Percentiles rank a stretch among this genome's conserved stretches.
These are phyloP conservation scores for Chlamydotis undulata DNA, from an alignment of 2,113 vertebrate species.

Conservation along the genomic window DNA sequence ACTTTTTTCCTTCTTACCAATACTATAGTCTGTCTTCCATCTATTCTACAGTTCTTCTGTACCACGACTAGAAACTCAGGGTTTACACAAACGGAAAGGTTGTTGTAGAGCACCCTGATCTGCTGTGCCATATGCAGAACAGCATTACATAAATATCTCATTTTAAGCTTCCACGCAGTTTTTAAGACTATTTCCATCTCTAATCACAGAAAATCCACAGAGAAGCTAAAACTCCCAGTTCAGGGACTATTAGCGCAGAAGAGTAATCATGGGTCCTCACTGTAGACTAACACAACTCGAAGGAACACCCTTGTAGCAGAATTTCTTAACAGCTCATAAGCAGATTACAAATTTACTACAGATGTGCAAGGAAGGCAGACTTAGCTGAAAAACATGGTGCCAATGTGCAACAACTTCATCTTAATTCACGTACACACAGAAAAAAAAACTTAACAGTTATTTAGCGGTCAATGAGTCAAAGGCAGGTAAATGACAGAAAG, in stretches of 20 bases:
- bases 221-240: neutral
- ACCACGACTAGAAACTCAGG: neutral
- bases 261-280: neutral
- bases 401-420: neutral
- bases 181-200: constrained; percentile 45
- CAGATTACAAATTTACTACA: neutral
- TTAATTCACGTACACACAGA: neutral
- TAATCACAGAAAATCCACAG: constrained; percentile 28
- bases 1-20: neutral
- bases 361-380: neutral
- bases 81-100: neutral
- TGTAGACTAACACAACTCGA: neutral
- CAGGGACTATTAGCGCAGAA: neutral
- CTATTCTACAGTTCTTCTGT: neutral
- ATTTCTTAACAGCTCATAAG: neutral
- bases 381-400: neutral
- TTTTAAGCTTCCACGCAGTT: constrained; percentile 9
- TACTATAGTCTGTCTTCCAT: neutral
- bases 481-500: neutral
- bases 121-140: neutral
- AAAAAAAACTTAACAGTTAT: neutral
- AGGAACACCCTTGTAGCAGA: neutral
- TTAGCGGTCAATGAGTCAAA: neutral
- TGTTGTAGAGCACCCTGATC: neutral
- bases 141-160: constrained; percentile 8